Evolutionary conservation across 2,888 invertebrate genomes (phyloP).

Genomic region (Plusia festucae): DNA sequence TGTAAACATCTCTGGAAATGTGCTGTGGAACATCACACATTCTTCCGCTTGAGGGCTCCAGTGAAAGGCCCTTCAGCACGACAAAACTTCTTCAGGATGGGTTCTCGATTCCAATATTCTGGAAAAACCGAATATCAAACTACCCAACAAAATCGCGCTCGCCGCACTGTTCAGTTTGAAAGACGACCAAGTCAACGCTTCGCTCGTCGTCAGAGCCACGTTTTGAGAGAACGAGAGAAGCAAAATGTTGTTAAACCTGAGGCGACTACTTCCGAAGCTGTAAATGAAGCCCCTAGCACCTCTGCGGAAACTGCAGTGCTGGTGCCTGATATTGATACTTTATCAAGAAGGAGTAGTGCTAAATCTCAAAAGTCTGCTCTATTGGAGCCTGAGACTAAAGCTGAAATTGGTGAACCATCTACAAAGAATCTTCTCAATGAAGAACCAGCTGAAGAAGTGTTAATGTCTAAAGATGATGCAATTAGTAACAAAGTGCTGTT

Average conservation of each 20-base stretch:
- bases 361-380: slow-evolving; percentile 88
- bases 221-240: slow-evolving; percentile 94
- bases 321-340: slow-evolving; percentile 72
- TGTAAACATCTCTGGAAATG: slow-evolving; percentile 99
- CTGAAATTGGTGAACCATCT: slow-evolving; percentile 77
- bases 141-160: slow-evolving; percentile 96
- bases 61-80: slow-evolving; percentile 96
- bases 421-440: slow-evolving; percentile 82
- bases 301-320: slow-evolving; percentile 64
- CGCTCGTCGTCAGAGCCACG: slow-evolving; percentile 97
- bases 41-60: slow-evolving; percentile 97
- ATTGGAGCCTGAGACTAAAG: slow-evolving; percentile 66
- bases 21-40: slow-evolving; percentile 99
- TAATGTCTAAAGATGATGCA: slow-evolving; percentile 84
- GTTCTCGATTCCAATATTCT: slow-evolving; percentile 97
- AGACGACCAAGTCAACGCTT: slow-evolving; percentile 98
- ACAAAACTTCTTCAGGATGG: slow-evolving; percentile 99
- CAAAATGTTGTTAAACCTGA: slow-evolving; percentile 82
- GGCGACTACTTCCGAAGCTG: slow-evolving; percentile 68
- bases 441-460: slow-evolving; percentile 76
- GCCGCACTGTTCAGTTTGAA: slow-evolving; percentile 98
- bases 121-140: slow-evolving; percentile 99
- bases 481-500: slow-evolving; percentile 85
- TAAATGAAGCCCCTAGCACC: slow-evolving; percentile 74
- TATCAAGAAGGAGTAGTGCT: slow-evolving; percentile 88